Conservation (phyloP, 2,797 vertebrate species). For the Ctenopoma kingsleyae region DNA sequence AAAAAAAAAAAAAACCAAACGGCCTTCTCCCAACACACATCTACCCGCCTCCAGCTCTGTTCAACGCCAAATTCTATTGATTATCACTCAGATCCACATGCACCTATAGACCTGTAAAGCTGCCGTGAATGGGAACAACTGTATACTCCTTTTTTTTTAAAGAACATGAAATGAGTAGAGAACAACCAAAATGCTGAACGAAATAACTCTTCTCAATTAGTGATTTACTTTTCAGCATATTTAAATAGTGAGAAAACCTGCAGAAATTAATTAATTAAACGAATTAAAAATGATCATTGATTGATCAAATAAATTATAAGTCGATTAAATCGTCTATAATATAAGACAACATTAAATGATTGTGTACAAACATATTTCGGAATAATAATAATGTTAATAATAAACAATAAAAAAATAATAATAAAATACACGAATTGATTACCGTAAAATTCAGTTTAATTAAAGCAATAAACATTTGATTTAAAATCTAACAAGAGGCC, state of each 20-base stretch:
- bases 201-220: constrained; percentile 8
- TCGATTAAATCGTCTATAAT: not conserved
- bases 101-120: constrained; percentile 54
- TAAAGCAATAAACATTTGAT: constrained; percentile 17
- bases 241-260: not conserved
- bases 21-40: constrained; percentile 43
- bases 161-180: constrained; percentile 8
- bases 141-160: constrained; percentile 14
- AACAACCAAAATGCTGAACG: constrained; percentile 1
- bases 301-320: not conserved
- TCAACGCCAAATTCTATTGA: constrained; percentile 67
- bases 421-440: not conserved
- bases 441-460: constrained; percentile 2
- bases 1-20: constrained; percentile 41
- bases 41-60: constrained; percentile 28
- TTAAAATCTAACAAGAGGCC: constrained; percentile 37
- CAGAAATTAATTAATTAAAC: not conserved
- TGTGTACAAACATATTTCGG: not conserved
- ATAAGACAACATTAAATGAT: not conserved
- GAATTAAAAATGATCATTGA: not conserved
- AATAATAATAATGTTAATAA: not conserved
- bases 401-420: not conserved
- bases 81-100: constrained; percentile 67
- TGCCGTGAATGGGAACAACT: constrained; percentile 48
- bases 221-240: constrained; percentile 19